These are phyloP conservation scores for Epinephelus malabaricus DNA, from an alignment of 2,797 vertebrate species.

Conservation along the genomic window DNA sequence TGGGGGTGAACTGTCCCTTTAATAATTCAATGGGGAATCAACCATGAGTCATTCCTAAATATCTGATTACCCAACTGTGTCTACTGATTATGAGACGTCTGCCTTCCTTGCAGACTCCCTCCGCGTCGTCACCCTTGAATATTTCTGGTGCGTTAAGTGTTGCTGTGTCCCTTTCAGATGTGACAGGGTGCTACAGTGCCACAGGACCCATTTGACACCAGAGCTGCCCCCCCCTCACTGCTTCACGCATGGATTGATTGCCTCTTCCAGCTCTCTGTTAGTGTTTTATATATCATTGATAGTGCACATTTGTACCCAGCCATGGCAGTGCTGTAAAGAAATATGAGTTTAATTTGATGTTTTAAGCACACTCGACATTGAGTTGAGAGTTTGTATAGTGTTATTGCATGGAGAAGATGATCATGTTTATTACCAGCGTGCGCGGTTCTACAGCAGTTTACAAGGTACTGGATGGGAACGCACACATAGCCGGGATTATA, in stretches of 20 bases:
- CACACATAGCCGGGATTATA: conserved; percentile 16
- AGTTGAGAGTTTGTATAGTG: conserved; percentile 45
- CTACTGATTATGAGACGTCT: conserved; percentile 2
- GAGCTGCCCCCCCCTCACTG: not conserved
- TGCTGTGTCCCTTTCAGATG: conserved; percentile 35
- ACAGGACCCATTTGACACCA: conserved; percentile 56
- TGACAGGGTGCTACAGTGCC: conserved; percentile 57
- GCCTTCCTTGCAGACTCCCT: conserved; percentile 10
- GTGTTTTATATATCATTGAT: conserved; percentile 45
- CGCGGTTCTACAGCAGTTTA: conserved; percentile 46
- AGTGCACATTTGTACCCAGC: conserved; percentile 41
- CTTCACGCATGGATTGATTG: conserved; percentile 48
- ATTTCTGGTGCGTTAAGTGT: conserved; percentile 24
- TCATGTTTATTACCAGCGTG: conserved; percentile 34
- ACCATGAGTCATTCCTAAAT: conserved; percentile 3
- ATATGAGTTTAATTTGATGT: conserved; percentile 59
- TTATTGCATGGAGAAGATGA: conserved; percentile 22
- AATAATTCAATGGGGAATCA: too few relatives aligned
- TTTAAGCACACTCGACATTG: conserved; percentile 53
- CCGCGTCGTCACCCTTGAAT: conserved; percentile 25
- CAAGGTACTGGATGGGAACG: conserved; percentile 34
- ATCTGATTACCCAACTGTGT: not conserved
- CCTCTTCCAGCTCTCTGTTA: conserved; percentile 44
- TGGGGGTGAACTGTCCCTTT: too few relatives aligned
- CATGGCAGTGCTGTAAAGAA: conserved; percentile 44